Percentiles rank a stretch among this genome's conserved stretches.
These are phyloP conservation scores for Syngnathus acus DNA, from an alignment of 2,797 vertebrate genomes.

Conservation along the genomic window DNA sequence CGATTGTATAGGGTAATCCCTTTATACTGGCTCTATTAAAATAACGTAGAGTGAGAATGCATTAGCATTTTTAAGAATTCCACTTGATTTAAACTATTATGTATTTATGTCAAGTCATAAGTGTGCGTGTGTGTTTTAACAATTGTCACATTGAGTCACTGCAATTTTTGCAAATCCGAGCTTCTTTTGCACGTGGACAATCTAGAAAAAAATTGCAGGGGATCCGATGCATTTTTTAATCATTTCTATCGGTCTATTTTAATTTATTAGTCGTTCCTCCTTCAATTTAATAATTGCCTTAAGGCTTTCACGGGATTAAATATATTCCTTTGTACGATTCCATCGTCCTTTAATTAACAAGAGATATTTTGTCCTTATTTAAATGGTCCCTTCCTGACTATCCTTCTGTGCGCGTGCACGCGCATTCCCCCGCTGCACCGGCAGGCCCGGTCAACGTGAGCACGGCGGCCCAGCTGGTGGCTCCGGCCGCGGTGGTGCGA, in stretches of 20 bases:
- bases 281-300: background rate
- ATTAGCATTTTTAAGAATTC: background rate
- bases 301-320: background rate
- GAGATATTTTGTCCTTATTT: background rate
- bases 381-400: background rate
- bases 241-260: background rate
- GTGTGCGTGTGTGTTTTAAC: background rate
- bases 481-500: constrained; percentile 82
- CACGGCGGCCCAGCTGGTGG: constrained; percentile 88
- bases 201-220: background rate
- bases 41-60: background rate
- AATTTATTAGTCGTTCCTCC: background rate
- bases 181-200: background rate
- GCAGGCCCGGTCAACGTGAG: constrained; percentile 89
- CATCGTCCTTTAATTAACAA: background rate
- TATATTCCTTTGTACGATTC: background rate
- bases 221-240: background rate
- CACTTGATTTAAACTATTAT: background rate
- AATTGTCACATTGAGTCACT: constrained; percentile 22
- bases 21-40: background rate
- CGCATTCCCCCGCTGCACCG: constrained; percentile 1
- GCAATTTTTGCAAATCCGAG: background rate
- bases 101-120: no score
- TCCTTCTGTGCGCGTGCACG: background rate
- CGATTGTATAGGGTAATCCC: background rate